Base-by-base conservation (phyloP, 2,888 invertebrate genomes). In the Artemia sinica region DNA sequence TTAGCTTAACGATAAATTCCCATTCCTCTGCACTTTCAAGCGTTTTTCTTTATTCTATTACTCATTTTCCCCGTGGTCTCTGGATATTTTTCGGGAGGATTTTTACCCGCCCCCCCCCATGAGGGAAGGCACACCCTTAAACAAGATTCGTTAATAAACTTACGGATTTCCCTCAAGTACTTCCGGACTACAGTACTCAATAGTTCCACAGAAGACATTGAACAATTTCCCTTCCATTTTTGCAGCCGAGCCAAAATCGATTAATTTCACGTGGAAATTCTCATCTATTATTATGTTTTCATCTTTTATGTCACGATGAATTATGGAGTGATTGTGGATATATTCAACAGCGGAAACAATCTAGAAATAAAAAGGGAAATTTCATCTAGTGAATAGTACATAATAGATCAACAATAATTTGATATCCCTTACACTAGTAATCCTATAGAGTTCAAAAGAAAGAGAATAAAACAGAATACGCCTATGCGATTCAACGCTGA, bases 211-310 rank as follows among this genome's bases (percentile, higher is more conserved):
- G 78, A 87, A 88, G 0, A 85, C 86, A 0, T 84, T 84, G 76
- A 87, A 88, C 49, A 82, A 82, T 74, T 81, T 81, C 49, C 49
- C 67, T 28, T 76, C 73, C 80, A 82, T 81, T 74, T 83, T 85
- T 2, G 87, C 84, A 0, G 87, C 87, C 0, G 87, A 86, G 14
- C 87, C 87, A 76, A 88, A 88, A 76, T 88, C 87, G 67, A 88
- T 87, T 49, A 87, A 80, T 74, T 87, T 87, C 67, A 85, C 84
- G 74, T 84, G 83, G 76, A 87, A 87, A 72, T 81, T 79, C 74
- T 85, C 84, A 78, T 87, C 84, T 66, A 87, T 82, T 71, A 87
- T 86, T 48, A 87, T 83, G 76, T 87, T 87, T 76, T 87, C 87
- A 75, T 87, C 87, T 75, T 87, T 87, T 70, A 87, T 84, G 75